Base-by-base conservation (phyloP, 2,113 vertebrate species). In the Bucco capensis region DNA sequence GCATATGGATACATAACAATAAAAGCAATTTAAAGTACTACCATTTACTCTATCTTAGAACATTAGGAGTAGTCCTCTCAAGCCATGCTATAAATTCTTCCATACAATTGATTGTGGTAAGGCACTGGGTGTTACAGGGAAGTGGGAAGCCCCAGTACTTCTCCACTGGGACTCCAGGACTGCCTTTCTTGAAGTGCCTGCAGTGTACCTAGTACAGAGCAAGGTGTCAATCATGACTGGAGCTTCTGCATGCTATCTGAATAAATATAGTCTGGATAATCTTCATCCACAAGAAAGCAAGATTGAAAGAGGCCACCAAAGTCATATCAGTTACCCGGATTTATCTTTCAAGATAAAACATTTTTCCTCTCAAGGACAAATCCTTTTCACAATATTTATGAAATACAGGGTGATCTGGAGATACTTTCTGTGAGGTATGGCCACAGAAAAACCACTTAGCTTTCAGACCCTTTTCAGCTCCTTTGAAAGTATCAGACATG, bases 1-100 rank as follows among this genome's bases (percentile, higher is more conserved):
- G 35, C 54, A 79, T 76, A 83, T 51, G 78, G 54, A 58, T 76
- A 50, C 37, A 87, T 51, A 83, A 69, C 66, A 72, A 92, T 88
- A 85, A 89, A 92, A 83, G 38, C 58, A 44, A 54, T 90, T 76
- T 58, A 64, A 93, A 93, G 85, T 80, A 62, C 38, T 83, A 60
- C 33, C 12, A 38, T 88, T 70, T 81, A 53, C 24, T 89, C 62
- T 58, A 6, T 58, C 70, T 82, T 78, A n/a, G 2, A 70, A 42
- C n/a, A 28, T 92, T 78, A 93, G 19, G 49, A 88, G 50, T 40
- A 93, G 65, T 61, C 57, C 61, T 88, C 64, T 79, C 71, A 65
- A 92, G 61, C 12, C 46, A 7, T 17, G 49, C 60, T 77, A 83
- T 89, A 91, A 86, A 83, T 88, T 46, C 47, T 79, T 76, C 35